These are phyloP conservation scores for Sardina pilchardus DNA, from an alignment of 2,113 vertebrate species.

Conservation along the genomic window DNA sequence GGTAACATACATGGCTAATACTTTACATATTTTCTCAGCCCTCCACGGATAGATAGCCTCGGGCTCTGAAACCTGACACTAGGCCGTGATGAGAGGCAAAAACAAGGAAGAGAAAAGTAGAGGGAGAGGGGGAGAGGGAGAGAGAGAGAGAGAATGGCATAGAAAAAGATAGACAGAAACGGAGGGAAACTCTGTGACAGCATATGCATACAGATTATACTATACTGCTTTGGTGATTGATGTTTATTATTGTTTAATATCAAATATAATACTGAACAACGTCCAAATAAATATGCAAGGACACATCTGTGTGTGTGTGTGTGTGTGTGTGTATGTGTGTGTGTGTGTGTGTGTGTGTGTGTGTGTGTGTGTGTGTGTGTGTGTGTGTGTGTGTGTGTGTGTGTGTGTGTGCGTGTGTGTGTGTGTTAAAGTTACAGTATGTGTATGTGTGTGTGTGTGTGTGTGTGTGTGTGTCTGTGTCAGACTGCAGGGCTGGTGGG, in stretches of 20 bases:
- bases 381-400: not conserved
- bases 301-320: not conserved
- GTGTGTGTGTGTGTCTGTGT: too few species aligned
- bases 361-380: too few species aligned
- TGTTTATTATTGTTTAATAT: not conserved
- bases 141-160: not conserved
- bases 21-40: not conserved
- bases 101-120: not conserved
- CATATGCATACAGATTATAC: not conserved
- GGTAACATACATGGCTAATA: not conserved
- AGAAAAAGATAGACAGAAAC: not conserved
- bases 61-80: not conserved
- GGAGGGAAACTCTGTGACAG: not conserved
- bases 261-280: not conserved
- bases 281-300: not conserved
- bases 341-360: too few species aligned
- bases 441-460: too few species aligned
- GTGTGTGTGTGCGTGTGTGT: too few species aligned
- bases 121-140: not conserved
- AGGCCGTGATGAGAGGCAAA: not conserved
- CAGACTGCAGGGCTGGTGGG: conserved; percentile 20
- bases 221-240: not conserved
- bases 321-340: too few species aligned
- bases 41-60: not conserved
- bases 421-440: too few species aligned